Evolutionary conservation across 2,888 invertebrate species (phyloP), one percentile per base, ranked within the genome.

Genomic region (Nomada fucata): DNA sequence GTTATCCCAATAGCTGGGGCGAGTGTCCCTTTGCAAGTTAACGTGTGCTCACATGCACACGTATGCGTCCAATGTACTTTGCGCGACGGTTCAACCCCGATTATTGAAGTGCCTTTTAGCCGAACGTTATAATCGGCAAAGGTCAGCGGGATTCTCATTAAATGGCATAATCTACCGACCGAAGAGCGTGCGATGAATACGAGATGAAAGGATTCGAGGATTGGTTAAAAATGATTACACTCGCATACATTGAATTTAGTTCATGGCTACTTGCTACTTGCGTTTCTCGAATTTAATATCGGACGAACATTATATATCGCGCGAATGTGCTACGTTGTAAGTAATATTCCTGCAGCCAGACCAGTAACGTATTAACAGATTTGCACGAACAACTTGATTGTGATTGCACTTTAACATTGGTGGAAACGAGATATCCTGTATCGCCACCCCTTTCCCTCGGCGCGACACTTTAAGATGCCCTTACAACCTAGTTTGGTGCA

Each of bases 1-100:
- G 78, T 86, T 90, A 84, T 86, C 85, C 78, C 78, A 81, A 87
- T 86, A 80, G 79, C 68, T 86, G 76, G 79, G 73, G 79, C 67
- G 55, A 75, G 61, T 81, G 73, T 74, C 70, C 65, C 63, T 65
- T 26, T 57, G 20, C 59, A 26, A 42, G 42, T 70, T 63, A n/a
- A 29, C 63, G 42, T 76, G 65, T 55, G 60, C 26, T 26, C 36
- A 10, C 26, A 0, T 47, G 26, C 60, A 47, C 55, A 59, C n/a
- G 42, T 47, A 13, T 65, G 7, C 3, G 13, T 23, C 44, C n/a
- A 36, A 23, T 42, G 50, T 26, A 26, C 63, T 71, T 71, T 63
- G 26, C n/a, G 42, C 23, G 15, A 15, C 36, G 13, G n/a, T 36
- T 44, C 18, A 36, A 36, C 36, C 29, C 5, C 36, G 61, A 50